Evolutionary conservation across 2,888 invertebrate genomes (phyloP), one percentile per base, ranked within the genome.

Genomic region (Tortricodes alternella): DNA sequence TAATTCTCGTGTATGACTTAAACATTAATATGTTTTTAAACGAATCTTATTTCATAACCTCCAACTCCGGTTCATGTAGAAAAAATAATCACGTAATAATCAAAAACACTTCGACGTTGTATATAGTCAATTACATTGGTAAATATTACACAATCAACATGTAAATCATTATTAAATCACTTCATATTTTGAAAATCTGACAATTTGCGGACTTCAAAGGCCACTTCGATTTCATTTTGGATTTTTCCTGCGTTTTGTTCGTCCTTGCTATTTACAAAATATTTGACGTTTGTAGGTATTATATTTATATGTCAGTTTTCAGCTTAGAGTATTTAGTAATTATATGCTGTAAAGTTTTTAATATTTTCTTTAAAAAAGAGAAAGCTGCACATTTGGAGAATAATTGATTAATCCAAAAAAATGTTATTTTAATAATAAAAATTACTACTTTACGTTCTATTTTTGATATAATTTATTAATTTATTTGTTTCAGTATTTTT

Each of bases 141-240:
- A 76, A 72, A 81, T 68, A 74, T 79, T 81, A 83, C 79, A 82
- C 83, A 88, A 87, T 86, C 80, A 84, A 77, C 80, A 74, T 81
- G 76, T 82, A 87, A 87, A 86, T 80, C 79, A 80, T 73, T 79
- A 72, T 44, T 71, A 82, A 80, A 83, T 85, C 71, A 87, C 13
- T 83, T 84, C 81, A 85, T 85, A 80, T 81, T 84, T 80, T 76
- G 65, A 71, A 78, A 76, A 79, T 70, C 72, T 76, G 80, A 75
- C 76, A 79, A 78, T 71, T 74, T 74, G 74, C 64, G 66, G 68
- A 74, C 73, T 73, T 68, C 71, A 72, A 70, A 69, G 70, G 74
- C 66, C 69, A 76, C 77, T 74, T 74, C 66, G 61, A 74, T 71
- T 72, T 75, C 66, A 62, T 70, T 55, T 57, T 57, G 37, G 43